phyloP scores from a whole-genome alignment of 2,797 vertebrate genomes.

The Capromys pilorides region DNA sequence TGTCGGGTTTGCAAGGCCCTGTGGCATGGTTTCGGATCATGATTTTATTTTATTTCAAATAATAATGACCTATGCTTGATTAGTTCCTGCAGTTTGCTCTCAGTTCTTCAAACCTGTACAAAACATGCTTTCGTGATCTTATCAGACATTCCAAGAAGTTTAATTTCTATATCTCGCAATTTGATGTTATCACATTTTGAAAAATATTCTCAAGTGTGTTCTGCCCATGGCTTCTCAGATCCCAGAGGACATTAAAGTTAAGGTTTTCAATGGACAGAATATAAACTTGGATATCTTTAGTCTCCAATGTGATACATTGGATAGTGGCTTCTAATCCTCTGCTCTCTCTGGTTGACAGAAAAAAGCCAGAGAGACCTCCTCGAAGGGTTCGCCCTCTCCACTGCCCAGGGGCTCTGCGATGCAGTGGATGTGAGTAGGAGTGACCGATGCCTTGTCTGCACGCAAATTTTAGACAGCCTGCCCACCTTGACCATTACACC shows the following conservation, averaged over 20 bases:
- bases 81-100: background rate
- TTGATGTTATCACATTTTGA: background rate
- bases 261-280: background rate
- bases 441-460: background rate
- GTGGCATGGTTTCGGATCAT: background rate
- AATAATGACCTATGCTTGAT: background rate
- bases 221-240: background rate
- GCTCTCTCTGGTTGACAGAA: background rate
- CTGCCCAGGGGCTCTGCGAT: background rate
- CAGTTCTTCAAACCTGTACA: background rate
- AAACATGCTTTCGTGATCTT: background rate
- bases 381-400: fast-evolving
- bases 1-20: background rate
- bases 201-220: no score
- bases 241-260: background rate
- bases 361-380: fast-evolving
- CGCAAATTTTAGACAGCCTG: background rate
- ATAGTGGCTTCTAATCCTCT: background rate
- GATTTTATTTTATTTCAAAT: background rate
- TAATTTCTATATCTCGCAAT: background rate
- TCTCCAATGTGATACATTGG: background rate
- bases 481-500: background rate
- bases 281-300: background rate
- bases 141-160: background rate
- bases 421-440: background rate